A percentile compares a stretch with the other conserved stretches of the same genome.
Conservation (phyloP, 1,140 invertebrate species). For the Leptinotarsa texana region DNA sequence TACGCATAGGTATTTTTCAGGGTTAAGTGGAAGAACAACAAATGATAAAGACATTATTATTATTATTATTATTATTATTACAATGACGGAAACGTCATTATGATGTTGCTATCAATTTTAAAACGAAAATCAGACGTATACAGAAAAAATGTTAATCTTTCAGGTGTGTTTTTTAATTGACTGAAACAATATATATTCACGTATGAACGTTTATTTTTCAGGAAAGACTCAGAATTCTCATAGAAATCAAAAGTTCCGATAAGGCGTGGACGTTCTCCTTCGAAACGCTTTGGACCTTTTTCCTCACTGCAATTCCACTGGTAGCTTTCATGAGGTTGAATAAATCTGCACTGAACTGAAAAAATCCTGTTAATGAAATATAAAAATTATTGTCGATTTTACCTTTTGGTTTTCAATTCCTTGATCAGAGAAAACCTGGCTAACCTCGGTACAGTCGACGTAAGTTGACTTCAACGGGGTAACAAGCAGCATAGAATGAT, state of each 20-base stretch:
- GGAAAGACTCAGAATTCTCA: constrained; percentile 48
- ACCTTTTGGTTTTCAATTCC: constrained; percentile 62
- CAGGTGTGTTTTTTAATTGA: too few species aligned
- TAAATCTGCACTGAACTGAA: constrained; percentile 71
- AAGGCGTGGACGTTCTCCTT: constrained; percentile 39
- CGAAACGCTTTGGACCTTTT: constrained; percentile 41
- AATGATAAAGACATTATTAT: too few species aligned
- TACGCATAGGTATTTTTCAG: too few species aligned
- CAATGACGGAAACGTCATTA: too few species aligned
- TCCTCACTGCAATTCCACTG: constrained; percentile 43
- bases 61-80: too few species aligned
- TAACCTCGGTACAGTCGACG: constrained; percentile 73
- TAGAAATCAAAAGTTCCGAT: constrained; percentile 42
- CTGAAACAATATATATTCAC: too few species aligned
- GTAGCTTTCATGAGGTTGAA: constrained; percentile 61
- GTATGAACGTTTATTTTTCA: constrained; percentile 28
- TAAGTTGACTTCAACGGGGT: constrained; percentile 65
- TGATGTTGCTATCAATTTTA: too few species aligned
- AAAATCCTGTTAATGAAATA: constrained; percentile 32
- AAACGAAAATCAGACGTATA: too few species aligned
- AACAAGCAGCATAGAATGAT: constrained; percentile 64
- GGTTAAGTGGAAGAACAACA: too few species aligned
- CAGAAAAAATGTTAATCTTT: too few species aligned
- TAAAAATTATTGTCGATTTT: constrained; percentile 3
- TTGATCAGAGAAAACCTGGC: constrained; percentile 65